A percentile compares a stretch with the other conserved stretches of the same genome.
These are phyloP conservation scores for Petrolisthes cinctipes DNA, from an alignment of 2,888 invertebrate genomes.

Conservation along the genomic window DNA sequence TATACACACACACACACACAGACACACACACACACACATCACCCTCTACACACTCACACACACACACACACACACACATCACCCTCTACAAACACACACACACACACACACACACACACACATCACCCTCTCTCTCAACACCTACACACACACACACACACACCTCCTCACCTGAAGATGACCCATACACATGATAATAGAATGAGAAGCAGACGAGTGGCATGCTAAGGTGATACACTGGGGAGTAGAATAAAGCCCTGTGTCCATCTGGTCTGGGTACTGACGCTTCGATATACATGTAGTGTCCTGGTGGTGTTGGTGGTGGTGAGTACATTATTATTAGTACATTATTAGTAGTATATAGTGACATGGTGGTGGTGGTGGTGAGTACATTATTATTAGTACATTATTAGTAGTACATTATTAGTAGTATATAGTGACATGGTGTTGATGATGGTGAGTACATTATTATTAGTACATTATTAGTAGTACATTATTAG, in stretches of 20 bases:
- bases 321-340: too few species aligned
- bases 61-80: not conserved
- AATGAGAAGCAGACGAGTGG: conserved; percentile 76
- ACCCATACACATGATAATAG: conserved; percentile 83
- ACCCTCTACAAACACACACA: too few species aligned
- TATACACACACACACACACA: too few species aligned
- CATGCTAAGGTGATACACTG: conserved; percentile 74
- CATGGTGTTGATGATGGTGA: too few species aligned
- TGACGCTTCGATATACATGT: conserved; percentile 86
- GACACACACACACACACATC: not conserved
- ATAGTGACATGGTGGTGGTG: too few species aligned
- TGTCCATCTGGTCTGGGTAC: conserved; percentile 75
- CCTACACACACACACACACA: not conserved
- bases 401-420: too few species aligned
- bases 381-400: too few species aligned
- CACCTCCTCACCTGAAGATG: conserved; percentile 32
- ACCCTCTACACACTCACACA: not conserved
- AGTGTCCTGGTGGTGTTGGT: conserved; percentile 75
- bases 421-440: too few species aligned
- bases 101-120: not conserved
- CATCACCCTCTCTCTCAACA: not conserved
- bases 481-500: too few species aligned
- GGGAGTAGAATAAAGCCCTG: conserved; percentile 81
- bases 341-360: too few species aligned
- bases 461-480: too few species aligned